Conservation (phyloP, 1,140 invertebrate species). For the Drosophila sucinea region DNA sequence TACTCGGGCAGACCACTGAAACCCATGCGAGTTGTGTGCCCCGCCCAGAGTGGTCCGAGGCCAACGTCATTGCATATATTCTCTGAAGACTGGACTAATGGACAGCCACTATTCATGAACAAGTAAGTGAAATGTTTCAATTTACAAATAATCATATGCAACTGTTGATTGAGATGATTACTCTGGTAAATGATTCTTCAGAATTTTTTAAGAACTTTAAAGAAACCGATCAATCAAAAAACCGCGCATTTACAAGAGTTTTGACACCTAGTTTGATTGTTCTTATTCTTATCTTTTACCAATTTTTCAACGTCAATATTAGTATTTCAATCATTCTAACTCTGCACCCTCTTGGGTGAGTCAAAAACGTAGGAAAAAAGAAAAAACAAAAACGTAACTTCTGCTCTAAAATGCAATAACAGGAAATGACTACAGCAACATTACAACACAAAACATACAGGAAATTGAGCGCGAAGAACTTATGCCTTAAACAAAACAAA, state of each 20-base stretch:
- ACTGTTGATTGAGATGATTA: no score
- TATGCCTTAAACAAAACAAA: slow-evolving; percentile 39
- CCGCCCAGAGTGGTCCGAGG: slow-evolving; percentile 86
- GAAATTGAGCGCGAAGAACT: slow-evolving; percentile 61
- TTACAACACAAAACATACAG: slow-evolving; percentile 43
- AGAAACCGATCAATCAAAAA: no score
- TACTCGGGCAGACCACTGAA: slow-evolving; percentile 87
- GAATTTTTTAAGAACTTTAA: no score
- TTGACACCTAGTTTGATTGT: no score
- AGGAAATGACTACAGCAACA: slow-evolving; percentile 58
- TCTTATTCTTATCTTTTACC: no score
- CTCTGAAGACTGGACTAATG: slow-evolving; percentile 88
- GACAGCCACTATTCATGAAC: slow-evolving; percentile 74
- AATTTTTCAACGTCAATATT: background rate
- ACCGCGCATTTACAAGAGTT: no score
- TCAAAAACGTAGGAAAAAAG: slow-evolving; percentile 13
- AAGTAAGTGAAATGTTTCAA: slow-evolving; percentile 65
- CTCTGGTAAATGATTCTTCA: no score
- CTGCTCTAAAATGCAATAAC: slow-evolving; percentile 63
- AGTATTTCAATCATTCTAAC: slow-evolving; percentile 36
- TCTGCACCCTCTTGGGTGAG: slow-evolving; percentile 7
- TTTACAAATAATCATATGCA: no score
- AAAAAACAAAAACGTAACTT: slow-evolving; percentile 8
- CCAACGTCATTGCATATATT: slow-evolving; percentile 89
- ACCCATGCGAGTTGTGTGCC: slow-evolving; percentile 89